A percentile compares a stretch with the other conserved stretches of the same genome.
Evolutionary conservation across 2,797 vertebrate genomes (phyloP).

Genomic region (Scarus forsteni): DNA sequence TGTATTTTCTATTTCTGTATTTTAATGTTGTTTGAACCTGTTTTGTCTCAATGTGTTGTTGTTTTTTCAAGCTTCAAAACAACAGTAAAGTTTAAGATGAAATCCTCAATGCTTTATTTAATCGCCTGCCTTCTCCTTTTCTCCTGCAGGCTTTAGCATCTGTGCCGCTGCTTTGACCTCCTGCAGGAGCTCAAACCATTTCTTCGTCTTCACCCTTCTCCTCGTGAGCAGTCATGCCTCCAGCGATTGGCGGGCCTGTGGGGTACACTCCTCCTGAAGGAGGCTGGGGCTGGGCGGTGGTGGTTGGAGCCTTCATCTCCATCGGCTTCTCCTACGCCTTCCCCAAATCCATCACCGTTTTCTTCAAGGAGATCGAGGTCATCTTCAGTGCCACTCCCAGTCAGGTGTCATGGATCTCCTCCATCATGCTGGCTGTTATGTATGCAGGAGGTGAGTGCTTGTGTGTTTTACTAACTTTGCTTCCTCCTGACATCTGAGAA

Average conservation of each 20-base stretch:
- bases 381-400: slow-evolving; percentile 94
- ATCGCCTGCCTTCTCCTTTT: slow-evolving; percentile 1
- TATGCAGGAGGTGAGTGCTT: slow-evolving; percentile 91
- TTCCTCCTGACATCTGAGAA: not conserved
- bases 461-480: not conserved
- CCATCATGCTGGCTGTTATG: slow-evolving; percentile 98
- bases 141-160: not conserved
- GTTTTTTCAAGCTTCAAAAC: too few relatives aligned
- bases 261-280: slow-evolving; percentile 96
- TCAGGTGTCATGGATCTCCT: slow-evolving; percentile 98
- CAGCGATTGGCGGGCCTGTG: slow-evolving; percentile 85
- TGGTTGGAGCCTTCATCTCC: slow-evolving; percentile 94
- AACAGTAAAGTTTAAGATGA: too few relatives aligned
- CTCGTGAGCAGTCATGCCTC: slow-evolving; percentile 83
- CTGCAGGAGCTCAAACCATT: not conserved
- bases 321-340: slow-evolving; percentile 98
- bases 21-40: too few relatives aligned
- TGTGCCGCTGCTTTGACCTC: not conserved
- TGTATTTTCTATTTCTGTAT: too few relatives aligned
- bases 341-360: slow-evolving; percentile 97
- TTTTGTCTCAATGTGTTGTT: too few relatives aligned
- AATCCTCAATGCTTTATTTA: not conserved
- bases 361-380: slow-evolving; percentile 96
- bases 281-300: slow-evolving; percentile 97
- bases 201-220: not conserved